Conservation (phyloP, 2,888 invertebrate genomes). For the Epirrita christyi region DNA sequence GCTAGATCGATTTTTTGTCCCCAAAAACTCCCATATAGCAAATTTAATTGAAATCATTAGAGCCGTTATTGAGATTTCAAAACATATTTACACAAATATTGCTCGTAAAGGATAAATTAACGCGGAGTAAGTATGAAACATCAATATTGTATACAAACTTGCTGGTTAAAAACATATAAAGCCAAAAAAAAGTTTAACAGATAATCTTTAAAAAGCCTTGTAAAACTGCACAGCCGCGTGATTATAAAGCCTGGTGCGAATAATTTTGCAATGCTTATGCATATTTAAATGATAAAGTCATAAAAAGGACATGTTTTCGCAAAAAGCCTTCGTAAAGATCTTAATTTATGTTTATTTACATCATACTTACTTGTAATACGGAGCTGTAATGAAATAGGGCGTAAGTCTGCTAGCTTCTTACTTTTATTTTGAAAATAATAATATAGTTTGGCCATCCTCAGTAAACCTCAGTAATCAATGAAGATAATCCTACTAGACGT, state of each 20-base stretch:
- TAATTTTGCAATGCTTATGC: conserved; percentile 38
- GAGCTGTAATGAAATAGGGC: background rate
- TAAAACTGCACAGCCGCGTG: conserved; percentile 21
- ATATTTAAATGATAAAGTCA: conserved; percentile 48
- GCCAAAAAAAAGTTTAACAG: conserved; percentile 13
- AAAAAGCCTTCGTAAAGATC: conserved; percentile 35
- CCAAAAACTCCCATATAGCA: no score
- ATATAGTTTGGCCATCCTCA: no score
- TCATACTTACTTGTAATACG: background rate
- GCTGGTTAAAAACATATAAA: background rate
- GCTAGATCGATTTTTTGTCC: no score
- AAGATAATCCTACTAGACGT: no score
- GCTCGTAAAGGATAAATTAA: no score
- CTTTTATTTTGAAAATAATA: no score
- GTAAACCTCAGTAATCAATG: no score
- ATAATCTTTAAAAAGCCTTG: conserved; percentile 22
- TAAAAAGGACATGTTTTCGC: conserved; percentile 44
- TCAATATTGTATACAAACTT: background rate
- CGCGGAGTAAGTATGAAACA: no score
- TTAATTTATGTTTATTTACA: conserved; percentile 27
- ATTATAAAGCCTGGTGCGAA: conserved; percentile 44
- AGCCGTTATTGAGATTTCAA: no score
- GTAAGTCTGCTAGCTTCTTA: no score
- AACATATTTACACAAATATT: no score
- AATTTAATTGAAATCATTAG: no score